phyloP scores from a whole-genome alignment of 2,888 invertebrate genomes.

The Syrista parreyssii region DNA sequence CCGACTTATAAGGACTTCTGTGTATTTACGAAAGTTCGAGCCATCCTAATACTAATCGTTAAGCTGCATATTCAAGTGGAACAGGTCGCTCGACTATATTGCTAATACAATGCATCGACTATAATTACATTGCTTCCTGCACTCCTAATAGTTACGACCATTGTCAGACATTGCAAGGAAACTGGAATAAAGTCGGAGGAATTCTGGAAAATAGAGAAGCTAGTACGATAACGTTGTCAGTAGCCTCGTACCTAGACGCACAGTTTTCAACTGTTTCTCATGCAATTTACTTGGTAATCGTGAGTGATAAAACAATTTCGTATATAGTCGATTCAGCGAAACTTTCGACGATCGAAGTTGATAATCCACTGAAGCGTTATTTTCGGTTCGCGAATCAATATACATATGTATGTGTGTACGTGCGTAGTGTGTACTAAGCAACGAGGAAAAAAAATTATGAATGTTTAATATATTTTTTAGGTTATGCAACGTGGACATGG shows the following conservation, averaged over 20 bases:
- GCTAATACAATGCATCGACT: not conserved
- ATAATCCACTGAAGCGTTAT: not conserved
- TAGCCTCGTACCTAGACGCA: not conserved
- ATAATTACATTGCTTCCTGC: not conserved
- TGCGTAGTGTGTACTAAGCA: too few relatives aligned
- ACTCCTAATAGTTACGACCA: not conserved
- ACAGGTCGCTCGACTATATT: not conserved
- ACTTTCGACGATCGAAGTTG: not conserved
- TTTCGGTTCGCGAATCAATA: not conserved
- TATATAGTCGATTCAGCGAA: not conserved
- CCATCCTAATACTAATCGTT: not conserved
- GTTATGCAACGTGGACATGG: not conserved
- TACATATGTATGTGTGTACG: too few relatives aligned
- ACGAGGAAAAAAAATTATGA: too few relatives aligned
- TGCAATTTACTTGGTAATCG: not conserved
- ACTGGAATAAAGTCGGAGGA: not conserved
- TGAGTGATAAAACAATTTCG: not conserved
- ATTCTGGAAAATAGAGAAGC: not conserved
- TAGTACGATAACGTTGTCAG: not conserved
- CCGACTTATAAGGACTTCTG: not conserved
- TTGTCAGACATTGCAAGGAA: not conserved
- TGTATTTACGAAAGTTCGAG: not conserved
- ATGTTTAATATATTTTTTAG: not conserved
- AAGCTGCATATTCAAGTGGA: not conserved
- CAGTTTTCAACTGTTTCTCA: not conserved